A percentile compares a stretch with the other conserved stretches of the same genome.
Evolutionary conservation across 2,888 invertebrate species (phyloP).

Genomic region (Archips xylosteana): DNA sequence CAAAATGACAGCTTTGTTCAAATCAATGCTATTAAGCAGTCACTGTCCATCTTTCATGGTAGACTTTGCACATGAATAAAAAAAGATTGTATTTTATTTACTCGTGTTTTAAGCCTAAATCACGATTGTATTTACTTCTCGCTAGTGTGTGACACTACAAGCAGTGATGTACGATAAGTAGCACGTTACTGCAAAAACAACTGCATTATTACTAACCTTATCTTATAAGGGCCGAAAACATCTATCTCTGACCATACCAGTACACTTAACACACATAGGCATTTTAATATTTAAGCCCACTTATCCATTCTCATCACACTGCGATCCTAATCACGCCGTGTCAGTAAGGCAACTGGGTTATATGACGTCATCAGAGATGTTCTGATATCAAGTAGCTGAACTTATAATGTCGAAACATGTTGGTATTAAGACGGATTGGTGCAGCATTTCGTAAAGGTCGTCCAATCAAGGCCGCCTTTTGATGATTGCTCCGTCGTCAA

Average conservation of each 20-base stretch:
- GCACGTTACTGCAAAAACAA: background rate
- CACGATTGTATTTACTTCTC: background rate
- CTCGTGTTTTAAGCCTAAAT: background rate
- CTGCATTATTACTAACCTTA: background rate
- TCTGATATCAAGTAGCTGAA: slow-evolving; percentile 35
- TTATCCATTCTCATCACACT: slow-evolving; percentile 40
- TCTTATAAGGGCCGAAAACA: background rate
- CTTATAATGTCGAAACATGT: slow-evolving; percentile 35
- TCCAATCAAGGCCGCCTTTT: slow-evolving; percentile 29
- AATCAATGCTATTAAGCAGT: too few species aligned
- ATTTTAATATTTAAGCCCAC: slow-evolving; percentile 21
- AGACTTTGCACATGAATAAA: too few species aligned
- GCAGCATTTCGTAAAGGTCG: slow-evolving; percentile 40
- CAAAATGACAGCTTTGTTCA: too few species aligned
- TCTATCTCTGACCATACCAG: background rate
- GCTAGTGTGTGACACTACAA: background rate
- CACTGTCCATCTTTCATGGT: too few species aligned
- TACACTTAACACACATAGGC: background rate
- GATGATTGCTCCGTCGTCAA: slow-evolving; percentile 18
- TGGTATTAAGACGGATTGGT: slow-evolving; percentile 42
- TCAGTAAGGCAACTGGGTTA: slow-evolving; percentile 33
- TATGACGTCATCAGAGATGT: slow-evolving; percentile 38
- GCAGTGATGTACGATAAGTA: background rate
- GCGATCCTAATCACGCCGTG: slow-evolving; percentile 34
- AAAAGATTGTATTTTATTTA: too few species aligned